phyloP scores from a whole-genome alignment of 2,113 vertebrate genomes.

The Epinephelus fuscoguttatus region DNA sequence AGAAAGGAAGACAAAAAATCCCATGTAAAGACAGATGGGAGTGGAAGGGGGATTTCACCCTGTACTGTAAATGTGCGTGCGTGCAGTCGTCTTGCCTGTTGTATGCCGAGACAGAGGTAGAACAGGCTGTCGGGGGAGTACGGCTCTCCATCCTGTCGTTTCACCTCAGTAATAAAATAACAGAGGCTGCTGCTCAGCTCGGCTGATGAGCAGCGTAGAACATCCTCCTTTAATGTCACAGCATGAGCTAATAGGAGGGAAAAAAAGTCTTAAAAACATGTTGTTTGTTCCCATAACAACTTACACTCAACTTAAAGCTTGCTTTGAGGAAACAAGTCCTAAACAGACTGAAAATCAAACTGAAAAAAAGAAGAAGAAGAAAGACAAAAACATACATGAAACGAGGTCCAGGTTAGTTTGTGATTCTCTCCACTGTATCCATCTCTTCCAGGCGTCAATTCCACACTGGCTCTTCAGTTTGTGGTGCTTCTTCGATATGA shows the following conservation, averaged over 20 bases:
- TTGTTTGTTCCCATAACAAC: too few relatives aligned
- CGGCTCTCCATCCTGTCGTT: conserved; percentile 87
- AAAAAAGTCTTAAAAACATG: neutral
- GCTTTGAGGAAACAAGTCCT: neutral
- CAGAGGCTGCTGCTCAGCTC: conserved; percentile 92
- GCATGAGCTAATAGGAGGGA: conserved; percentile 79
- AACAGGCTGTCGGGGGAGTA: conserved; percentile 91
- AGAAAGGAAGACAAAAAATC: neutral
- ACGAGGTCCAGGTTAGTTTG: conserved; percentile 86
- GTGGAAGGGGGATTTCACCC: too few relatives aligned
- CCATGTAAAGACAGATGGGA: neutral
- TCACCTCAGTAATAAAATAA: conserved; percentile 90
- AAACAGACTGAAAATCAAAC: neutral
- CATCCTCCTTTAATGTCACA: conserved; percentile 88
- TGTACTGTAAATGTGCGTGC: neutral
- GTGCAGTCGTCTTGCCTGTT: conserved; percentile 85
- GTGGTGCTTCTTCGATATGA: conserved; percentile 1
- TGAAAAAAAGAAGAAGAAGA: neutral
- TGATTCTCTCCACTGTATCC: conserved; percentile 91
- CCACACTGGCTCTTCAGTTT: conserved; percentile 89
- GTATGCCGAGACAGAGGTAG: conserved; percentile 96
- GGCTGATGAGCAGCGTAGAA: conserved; percentile 89
- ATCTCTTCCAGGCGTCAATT: conserved; percentile 92
- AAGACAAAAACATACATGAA: conserved; percentile 72
- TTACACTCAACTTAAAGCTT: neutral